Evolutionary conservation across 2,113 vertebrate species (phyloP).

Genomic region (Dicaeum eximium): DNA sequence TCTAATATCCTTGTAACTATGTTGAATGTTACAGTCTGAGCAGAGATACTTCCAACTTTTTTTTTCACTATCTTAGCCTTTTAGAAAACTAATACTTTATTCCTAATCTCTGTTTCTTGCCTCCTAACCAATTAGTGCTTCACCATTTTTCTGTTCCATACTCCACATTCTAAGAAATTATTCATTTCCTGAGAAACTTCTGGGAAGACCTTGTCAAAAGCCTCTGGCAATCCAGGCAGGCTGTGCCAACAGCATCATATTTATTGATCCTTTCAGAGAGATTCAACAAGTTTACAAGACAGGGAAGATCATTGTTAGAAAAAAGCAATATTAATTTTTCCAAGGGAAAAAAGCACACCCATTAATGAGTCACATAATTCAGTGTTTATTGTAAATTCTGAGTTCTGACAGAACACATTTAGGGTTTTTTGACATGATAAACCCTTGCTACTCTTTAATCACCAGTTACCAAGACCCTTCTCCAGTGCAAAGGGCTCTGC

Average conservation of each 20-base stretch:
- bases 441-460: background rate
- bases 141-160: background rate
- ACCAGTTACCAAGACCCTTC: background rate
- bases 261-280: background rate
- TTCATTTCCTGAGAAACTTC: background rate
- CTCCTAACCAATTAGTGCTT: background rate
- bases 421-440: background rate
- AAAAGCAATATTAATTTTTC: background rate
- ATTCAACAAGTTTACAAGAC: background rate
- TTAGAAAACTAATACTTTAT: background rate
- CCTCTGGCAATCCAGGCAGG: background rate
- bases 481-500: background rate
- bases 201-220: background rate
- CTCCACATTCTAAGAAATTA: background rate
- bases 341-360: background rate
- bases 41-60: background rate
- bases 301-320: background rate
- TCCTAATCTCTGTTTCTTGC: background rate
- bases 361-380: background rate
- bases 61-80: background rate
- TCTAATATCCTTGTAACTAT: background rate
- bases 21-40: background rate
- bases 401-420: background rate
- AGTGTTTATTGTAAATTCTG: background rate
- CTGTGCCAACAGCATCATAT: background rate